Evolutionary conservation across 2,797 vertebrate species (phyloP).

Genomic region (Podarcis siculus): DNA sequence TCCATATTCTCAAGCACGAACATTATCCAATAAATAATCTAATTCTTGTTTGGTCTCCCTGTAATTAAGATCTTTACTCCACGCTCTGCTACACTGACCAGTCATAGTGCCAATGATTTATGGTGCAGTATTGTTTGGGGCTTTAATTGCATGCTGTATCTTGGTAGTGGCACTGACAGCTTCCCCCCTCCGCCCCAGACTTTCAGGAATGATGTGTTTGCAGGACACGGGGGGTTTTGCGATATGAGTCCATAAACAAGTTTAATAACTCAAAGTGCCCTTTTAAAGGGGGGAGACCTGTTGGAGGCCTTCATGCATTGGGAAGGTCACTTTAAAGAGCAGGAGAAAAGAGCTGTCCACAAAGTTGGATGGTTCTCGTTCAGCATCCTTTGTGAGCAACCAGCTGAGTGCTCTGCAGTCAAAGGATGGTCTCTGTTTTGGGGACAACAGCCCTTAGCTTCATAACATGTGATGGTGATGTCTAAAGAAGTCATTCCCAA

Average conservation of each 20-base stretch:
- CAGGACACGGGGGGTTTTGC: conserved; percentile 57
- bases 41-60: conserved; percentile 73
- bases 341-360: conserved; percentile 38
- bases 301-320: conserved; percentile 36
- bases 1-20: conserved; percentile 65
- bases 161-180: conserved; percentile 64
- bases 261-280: conserved; percentile 57
- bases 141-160: conserved; percentile 72
- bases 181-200: conserved; percentile 24
- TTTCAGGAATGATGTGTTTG: conserved; percentile 69
- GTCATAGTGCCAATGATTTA: conserved; percentile 69
- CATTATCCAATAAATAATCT: conserved; percentile 73
- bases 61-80: conserved; percentile 76
- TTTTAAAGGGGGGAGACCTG: conserved; percentile 39
- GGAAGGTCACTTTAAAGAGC: conserved; percentile 20
- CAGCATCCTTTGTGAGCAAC: neutral
- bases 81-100: conserved; percentile 71
- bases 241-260: conserved; percentile 56
- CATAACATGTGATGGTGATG: too few species aligned
- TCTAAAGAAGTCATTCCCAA: too few species aligned
- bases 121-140: conserved; percentile 67
- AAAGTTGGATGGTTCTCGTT: neutral
- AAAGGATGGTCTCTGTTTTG: neutral
- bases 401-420: too few species aligned
- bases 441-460: too few species aligned